Evolutionary conservation across 2,888 invertebrate genomes (phyloP), one percentile per base, ranked within the genome.

Genomic region (Macrosiphum euphorbiae): DNA sequence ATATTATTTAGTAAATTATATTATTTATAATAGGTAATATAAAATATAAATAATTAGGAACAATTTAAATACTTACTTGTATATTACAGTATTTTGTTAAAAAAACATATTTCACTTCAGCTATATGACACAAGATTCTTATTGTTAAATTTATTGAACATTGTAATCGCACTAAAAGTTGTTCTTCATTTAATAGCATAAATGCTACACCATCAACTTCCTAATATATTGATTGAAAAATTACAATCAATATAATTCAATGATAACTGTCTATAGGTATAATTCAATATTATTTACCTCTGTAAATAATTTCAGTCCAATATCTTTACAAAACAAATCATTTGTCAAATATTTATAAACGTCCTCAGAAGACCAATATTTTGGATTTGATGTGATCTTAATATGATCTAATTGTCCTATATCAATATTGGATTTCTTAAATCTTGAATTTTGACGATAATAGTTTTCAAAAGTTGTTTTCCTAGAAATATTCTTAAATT

Each of bases 131-230:
- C 89, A 93, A 84, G 0, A 93, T 58, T 47, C 93, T 52, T 93
- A 93, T 88, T 28, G 84, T 58, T 58, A 89, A 89, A 84, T 89
- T 93, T n/a, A 93, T 93, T 24, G 84, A 20, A 89, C 84, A 89
- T 20, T 7, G 26, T 35, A 93, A 89, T 7, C 78, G 28, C n/a
- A 58, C 0, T 47, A 93, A 7, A 67, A 92, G 89, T 35, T 93
- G 85, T 89, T 93, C 93, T 85, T 93, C 89, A 47, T 89, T 93
- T 84, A 93, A 58, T 47, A 89, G 3, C 93, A 93, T 93, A 93
- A 93, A 93, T 13, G 93, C 93, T 4, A 85, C 8, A 89, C 93
- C 93, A 58, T 93, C 93, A 47, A 93, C 41, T 58, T 89, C n/a
- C 93, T 93, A 89, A 85, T 89, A 47, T 20, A 88, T 52, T 88